Evolutionary conservation across 2,797 vertebrate species (phyloP).

Genomic region (Lepus oiostolus): DNA sequence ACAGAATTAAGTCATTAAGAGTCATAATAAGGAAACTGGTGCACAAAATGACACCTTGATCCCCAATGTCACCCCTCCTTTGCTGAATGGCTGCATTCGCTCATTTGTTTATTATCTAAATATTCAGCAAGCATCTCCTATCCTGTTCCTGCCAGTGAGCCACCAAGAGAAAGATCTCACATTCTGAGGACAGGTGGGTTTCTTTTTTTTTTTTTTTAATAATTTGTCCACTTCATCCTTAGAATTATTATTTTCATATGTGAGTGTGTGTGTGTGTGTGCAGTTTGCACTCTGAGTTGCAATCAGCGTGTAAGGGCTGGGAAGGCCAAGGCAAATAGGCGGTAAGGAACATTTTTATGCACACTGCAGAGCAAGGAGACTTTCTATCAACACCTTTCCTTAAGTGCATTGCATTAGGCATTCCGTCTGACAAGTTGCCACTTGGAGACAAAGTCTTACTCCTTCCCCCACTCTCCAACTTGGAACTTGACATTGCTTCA

Average conservation of each 20-base stretch:
- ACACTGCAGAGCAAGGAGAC: slow-evolving; percentile 74
- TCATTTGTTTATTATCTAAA: slow-evolving; percentile 49
- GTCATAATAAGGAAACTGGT: slow-evolving; percentile 65
- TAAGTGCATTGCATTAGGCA: slow-evolving; percentile 78
- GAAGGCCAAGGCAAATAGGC: not conserved
- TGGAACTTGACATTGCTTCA: slow-evolving; percentile 80
- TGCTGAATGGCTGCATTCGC: not conserved
- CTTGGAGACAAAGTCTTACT: slow-evolving; percentile 75
- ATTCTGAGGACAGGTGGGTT: slow-evolving; percentile 27
- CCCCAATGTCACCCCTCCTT: not conserved
- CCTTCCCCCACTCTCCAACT: slow-evolving; percentile 36
- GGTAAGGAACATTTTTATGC: slow-evolving; percentile 74
- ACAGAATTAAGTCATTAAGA: slow-evolving; percentile 75
- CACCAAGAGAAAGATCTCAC: not conserved
- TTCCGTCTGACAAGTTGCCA: slow-evolving; percentile 81
- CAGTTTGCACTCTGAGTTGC: slow-evolving; percentile 43
- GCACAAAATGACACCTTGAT: slow-evolving; percentile 18
- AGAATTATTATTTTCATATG: slow-evolving; percentile 8
- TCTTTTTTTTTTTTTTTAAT: not conserved
- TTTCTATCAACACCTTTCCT: slow-evolving; percentile 82
- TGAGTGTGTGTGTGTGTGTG: not conserved
- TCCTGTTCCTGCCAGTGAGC: not conserved
- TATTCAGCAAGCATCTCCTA: slow-evolving; percentile 20
- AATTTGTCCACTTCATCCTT: slow-evolving; percentile 47
- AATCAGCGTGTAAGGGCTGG: not conserved